A percentile compares a stretch with the other conserved stretches of the same genome.
phyloP scores from a whole-genome alignment of 2,888 invertebrate genomes.

The Chironomus riparius region DNA sequence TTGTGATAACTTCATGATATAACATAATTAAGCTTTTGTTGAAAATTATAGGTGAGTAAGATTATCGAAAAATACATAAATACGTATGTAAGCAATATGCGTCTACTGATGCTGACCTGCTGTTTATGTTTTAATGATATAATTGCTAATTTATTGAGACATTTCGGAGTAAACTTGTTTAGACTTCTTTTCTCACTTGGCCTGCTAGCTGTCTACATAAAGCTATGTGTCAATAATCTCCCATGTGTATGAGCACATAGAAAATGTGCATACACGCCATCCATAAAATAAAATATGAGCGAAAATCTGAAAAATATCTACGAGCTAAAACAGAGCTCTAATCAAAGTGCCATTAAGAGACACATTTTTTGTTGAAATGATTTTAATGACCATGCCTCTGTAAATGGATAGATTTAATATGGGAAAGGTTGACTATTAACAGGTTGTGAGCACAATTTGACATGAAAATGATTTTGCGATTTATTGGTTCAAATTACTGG shows the following conservation, averaged over 20 bases:
- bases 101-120: neutral
- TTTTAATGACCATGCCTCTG: too few species aligned
- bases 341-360: neutral
- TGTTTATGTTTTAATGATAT: neutral
- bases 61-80: neutral
- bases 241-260: neutral
- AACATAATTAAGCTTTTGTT: neutral
- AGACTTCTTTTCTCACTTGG: neutral
- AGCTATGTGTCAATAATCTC: too few species aligned
- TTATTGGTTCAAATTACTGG: too few species aligned
- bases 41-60: neutral
- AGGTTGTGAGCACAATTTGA: too few species aligned
- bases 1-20: neutral
- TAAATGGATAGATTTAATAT: too few species aligned
- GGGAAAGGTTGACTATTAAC: too few species aligned
- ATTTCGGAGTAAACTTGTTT: neutral
- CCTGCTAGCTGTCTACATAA: neutral
- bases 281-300: neutral
- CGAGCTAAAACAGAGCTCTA: neutral
- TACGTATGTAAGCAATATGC: neutral
- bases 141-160: neutral
- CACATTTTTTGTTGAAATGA: neutral
- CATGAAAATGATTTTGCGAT: too few species aligned
- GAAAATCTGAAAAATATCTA: neutral
- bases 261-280: neutral